Evolutionary conservation across 2,113 vertebrate species (phyloP).

Genomic region (Cyphomyrus plagiostoma): DNA sequence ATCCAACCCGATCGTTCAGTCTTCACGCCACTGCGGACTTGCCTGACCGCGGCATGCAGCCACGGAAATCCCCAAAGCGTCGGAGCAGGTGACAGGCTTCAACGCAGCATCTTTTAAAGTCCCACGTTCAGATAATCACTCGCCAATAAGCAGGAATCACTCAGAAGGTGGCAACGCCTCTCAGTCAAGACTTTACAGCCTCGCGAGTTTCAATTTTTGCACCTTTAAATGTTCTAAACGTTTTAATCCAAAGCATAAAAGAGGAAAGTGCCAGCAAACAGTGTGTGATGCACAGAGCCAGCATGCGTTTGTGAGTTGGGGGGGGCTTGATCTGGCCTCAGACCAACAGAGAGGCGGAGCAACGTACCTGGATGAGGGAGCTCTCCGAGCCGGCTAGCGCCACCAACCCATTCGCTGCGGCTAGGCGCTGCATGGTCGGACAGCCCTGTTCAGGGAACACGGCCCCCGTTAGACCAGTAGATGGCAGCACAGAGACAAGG

Average conservation of each 20-base stretch:
- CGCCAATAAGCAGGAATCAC: not conserved
- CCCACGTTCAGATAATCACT: not conserved
- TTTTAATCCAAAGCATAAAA: not conserved
- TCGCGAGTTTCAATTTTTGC: not conserved
- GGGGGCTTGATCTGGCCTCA: not conserved
- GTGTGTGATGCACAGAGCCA: not conserved
- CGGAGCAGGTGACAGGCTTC: not conserved
- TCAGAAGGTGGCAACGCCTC: not conserved
- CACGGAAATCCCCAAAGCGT: not conserved
- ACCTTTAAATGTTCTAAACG: not conserved
- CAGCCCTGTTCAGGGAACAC: conserved; percentile 63
- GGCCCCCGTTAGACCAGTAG: not conserved
- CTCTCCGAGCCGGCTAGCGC: conserved; percentile 84
- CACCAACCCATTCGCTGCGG: conserved; percentile 81
- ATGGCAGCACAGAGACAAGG: not conserved
- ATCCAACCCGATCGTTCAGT: not conserved
- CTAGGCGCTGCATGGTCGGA: conserved; percentile 91
- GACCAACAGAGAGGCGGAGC: not conserved
- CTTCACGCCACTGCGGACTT: not conserved
- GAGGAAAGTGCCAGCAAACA: not conserved
- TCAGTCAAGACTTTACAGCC: not conserved
- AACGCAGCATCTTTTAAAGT: not conserved
- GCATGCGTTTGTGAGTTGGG: not conserved
- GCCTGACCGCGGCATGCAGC: not conserved
- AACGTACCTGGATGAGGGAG: conserved; percentile 71